These are phyloP conservation scores for Diglossa cyanea DNA, from an alignment of 2,797 vertebrate species.

Conservation along the genomic window DNA sequence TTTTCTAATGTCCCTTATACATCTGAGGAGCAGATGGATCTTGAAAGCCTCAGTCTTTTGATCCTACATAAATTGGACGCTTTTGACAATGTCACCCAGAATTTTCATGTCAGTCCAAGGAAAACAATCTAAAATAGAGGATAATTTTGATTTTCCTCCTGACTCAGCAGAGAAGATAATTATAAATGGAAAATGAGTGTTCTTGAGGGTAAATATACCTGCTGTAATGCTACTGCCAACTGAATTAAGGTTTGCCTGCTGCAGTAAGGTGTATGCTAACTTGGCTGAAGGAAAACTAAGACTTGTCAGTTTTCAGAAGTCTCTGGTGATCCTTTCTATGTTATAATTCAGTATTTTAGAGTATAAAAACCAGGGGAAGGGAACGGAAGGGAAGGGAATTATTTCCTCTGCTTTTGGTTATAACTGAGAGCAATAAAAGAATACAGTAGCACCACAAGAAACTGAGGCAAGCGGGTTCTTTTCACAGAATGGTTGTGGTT, in stretches of 20 bases:
- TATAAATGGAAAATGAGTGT: constrained; percentile 5
- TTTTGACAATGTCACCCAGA: constrained; percentile 32
- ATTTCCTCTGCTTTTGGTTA: neutral
- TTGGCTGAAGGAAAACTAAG: neutral
- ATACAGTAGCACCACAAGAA: neutral
- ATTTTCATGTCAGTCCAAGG: neutral
- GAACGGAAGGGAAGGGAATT: neutral
- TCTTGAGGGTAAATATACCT: constrained; percentile 9
- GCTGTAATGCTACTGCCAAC: constrained; percentile 6
- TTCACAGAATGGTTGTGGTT: neutral
- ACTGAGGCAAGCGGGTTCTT: neutral
- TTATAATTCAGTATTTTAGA: neutral
- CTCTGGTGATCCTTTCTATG: neutral
- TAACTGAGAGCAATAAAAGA: neutral
- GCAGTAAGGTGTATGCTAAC: neutral
- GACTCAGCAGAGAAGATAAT: constrained; percentile 30
- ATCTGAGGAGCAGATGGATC: constrained; percentile 1
- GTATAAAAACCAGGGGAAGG: neutral
- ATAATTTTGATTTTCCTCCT: constrained; percentile 2
- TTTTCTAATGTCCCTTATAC: neutral
- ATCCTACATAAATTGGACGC: constrained; percentile 18
- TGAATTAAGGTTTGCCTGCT: neutral
- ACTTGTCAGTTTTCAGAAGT: neutral
- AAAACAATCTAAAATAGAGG: neutral
- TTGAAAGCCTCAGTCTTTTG: constrained; percentile 12